phyloP scores from a whole-genome alignment of 2,888 invertebrate species.

The Eupithecia dodoneata region DNA sequence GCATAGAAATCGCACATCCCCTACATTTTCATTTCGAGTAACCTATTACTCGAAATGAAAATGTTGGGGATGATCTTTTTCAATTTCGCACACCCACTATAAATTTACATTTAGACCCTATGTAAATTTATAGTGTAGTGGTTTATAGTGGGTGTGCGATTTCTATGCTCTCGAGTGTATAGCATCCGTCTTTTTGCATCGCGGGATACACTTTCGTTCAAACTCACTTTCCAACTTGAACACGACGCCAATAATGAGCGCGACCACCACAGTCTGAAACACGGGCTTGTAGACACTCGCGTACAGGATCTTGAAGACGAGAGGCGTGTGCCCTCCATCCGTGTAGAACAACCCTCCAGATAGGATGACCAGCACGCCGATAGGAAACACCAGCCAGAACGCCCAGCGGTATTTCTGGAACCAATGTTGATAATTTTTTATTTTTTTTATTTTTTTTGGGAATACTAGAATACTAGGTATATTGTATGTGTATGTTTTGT shows the following conservation, averaged over 20 bases:
- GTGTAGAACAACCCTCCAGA: conserved; percentile 71
- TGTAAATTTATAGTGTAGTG: no score
- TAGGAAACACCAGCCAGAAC: conserved; percentile 63
- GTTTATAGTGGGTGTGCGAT: no score
- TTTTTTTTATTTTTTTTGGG: no score
- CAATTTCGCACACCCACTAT: no score
- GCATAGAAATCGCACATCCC: no score
- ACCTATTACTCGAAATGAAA: no score
- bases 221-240: conserved; percentile 71
- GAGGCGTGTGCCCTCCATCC: conserved; percentile 49
- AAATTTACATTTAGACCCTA: no score
- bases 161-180: no score
- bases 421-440: background rate
- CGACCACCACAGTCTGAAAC: conserved; percentile 61
- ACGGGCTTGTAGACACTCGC: conserved; percentile 66
- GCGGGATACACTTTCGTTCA: background rate
- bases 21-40: no score
- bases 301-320: conserved; percentile 54
- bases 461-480: no score
- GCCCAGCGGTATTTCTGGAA: conserved; percentile 63
- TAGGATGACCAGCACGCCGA: conserved; percentile 63
- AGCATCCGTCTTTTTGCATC: background rate
- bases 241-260: conserved; percentile 57
- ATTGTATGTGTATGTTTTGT: no score
- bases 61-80: no score